These are phyloP conservation scores for Aurelia coerulea DNA, from an alignment of 30 jellyfish, hydroid and myxozoan species.

Conservation along the genomic window DNA sequence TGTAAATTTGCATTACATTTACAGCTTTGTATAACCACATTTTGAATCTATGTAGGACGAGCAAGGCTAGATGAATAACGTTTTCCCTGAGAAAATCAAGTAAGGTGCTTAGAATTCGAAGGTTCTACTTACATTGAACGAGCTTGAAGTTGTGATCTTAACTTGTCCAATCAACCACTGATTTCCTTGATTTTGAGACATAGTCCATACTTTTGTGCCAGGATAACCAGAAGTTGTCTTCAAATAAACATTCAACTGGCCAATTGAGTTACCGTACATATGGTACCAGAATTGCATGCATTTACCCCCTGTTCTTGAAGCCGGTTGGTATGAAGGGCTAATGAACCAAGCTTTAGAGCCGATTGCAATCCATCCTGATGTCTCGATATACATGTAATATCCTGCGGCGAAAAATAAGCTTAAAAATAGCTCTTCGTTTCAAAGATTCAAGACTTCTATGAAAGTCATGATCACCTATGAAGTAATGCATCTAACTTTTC, in stretches of 20 bases:
- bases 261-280: slow-evolving; percentile 90
- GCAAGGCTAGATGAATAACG: too few species aligned
- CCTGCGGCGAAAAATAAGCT: slow-evolving; percentile 40
- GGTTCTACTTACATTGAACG: slow-evolving; percentile 56
- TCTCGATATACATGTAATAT: slow-evolving; percentile 87
- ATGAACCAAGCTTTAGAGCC: slow-evolving; percentile 79
- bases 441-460: not conserved
- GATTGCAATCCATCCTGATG: slow-evolving; percentile 66
- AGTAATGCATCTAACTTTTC: too few species aligned
- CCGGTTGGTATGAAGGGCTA: slow-evolving; percentile 86
- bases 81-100: too few species aligned
- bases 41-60: too few species aligned
- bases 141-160: slow-evolving; percentile 51
- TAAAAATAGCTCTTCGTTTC: not conserved
- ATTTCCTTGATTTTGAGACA: slow-evolving; percentile 78
- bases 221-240: slow-evolving; percentile 41
- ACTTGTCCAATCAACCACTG: slow-evolving; percentile 92
- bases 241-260: slow-evolving; percentile 62
- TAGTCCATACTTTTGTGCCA: slow-evolving; percentile 63
- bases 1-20: too few species aligned
- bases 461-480: not conserved
- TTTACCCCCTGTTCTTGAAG: slow-evolving; percentile 81
- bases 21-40: too few species aligned
- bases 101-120: too few species aligned
- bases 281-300: slow-evolving; percentile 97